Percentiles rank a stretch among this genome's conserved stretches.
Conservation (phyloP, 2,888 invertebrate genomes). For the Tromatobia lineatoria region DNA sequence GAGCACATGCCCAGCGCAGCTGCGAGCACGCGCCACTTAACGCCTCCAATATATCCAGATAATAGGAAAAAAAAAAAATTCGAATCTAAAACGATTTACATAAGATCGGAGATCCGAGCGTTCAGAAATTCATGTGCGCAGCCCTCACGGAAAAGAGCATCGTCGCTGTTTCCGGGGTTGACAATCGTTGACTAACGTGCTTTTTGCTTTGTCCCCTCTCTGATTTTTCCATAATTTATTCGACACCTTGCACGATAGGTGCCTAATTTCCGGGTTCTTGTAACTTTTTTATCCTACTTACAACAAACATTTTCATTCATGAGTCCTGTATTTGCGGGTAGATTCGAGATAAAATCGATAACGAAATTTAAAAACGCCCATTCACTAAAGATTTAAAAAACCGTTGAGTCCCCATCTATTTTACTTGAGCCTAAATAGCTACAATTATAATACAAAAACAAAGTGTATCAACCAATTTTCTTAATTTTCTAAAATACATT, state of each 20-base stretch:
- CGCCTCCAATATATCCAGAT: constrained; percentile 1
- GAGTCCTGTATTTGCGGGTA: not conserved
- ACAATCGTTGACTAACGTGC: constrained; percentile 4
- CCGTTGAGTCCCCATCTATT: not conserved
- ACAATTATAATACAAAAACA: too few species aligned
- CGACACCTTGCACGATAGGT: constrained; percentile 65
- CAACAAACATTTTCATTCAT: not conserved
- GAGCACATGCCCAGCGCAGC: constrained; percentile 51
- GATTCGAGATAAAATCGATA: not conserved
- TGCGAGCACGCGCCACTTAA: constrained; percentile 25
- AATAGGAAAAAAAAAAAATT: constrained; percentile 44
- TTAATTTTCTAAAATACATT: too few species aligned
- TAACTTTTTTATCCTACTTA: not conserved
- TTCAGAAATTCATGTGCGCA: constrained; percentile 25
- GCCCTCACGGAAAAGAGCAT: constrained; percentile 29
- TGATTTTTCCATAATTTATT: constrained; percentile 68
- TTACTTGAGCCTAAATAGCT: not conserved
- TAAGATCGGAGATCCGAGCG: constrained; percentile 53
- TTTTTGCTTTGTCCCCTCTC: constrained; percentile 1
- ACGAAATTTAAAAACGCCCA: not conserved
- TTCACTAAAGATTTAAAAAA: too few species aligned
- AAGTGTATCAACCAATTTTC: too few species aligned
- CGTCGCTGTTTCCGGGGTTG: constrained; percentile 26
- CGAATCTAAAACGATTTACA: constrained; percentile 39
- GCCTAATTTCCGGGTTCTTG: constrained; percentile 9